These are phyloP conservation scores for Paedocypris micromegethes DNA, from an alignment of 2,797 vertebrate genomes.

Conservation along the genomic window DNA sequence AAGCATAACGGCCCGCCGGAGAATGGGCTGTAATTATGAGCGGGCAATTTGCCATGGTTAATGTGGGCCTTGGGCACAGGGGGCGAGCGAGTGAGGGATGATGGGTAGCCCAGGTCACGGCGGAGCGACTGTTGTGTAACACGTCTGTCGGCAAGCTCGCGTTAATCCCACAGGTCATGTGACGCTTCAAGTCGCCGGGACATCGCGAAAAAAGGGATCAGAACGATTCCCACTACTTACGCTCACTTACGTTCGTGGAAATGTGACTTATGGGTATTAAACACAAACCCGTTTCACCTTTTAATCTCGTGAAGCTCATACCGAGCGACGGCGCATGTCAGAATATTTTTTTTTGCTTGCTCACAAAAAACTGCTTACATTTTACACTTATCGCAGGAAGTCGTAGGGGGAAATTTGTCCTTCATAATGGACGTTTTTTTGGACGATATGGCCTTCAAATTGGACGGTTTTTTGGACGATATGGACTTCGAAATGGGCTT, in stretches of 20 bases:
- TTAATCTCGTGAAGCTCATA: conserved; percentile 14
- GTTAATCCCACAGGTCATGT: conserved; percentile 28
- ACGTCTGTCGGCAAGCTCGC: conserved; percentile 13
- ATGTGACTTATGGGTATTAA: conserved; percentile 19
- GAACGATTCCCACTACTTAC: not conserved
- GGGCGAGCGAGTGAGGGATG: conserved; percentile 2
- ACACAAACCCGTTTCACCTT: conserved; percentile 10
- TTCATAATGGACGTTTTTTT: too few relatives aligned
- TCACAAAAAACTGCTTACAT: too few relatives aligned
- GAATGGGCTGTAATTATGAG: conserved; percentile 35
- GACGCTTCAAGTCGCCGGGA: conserved; percentile 20
- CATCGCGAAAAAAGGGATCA: conserved; percentile 25
- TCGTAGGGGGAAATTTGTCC: too few relatives aligned
- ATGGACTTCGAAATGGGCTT: too few relatives aligned
- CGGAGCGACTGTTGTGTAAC: conserved; percentile 15
- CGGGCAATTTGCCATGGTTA: conserved; percentile 39
- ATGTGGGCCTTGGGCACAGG: conserved; percentile 29
- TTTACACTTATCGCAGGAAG: too few relatives aligned
- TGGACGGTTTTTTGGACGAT: too few relatives aligned
- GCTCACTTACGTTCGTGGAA: not conserved
- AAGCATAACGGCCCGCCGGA: conserved; percentile 9
- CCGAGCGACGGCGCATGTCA: conserved; percentile 2
- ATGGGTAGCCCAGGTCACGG: conserved; percentile 19
- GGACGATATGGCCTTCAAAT: too few relatives aligned
- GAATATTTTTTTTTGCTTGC: too few relatives aligned